Evolutionary conservation across 1,140 invertebrate genomes (phyloP).

Genomic region (Euura saliciscinereae): DNA sequence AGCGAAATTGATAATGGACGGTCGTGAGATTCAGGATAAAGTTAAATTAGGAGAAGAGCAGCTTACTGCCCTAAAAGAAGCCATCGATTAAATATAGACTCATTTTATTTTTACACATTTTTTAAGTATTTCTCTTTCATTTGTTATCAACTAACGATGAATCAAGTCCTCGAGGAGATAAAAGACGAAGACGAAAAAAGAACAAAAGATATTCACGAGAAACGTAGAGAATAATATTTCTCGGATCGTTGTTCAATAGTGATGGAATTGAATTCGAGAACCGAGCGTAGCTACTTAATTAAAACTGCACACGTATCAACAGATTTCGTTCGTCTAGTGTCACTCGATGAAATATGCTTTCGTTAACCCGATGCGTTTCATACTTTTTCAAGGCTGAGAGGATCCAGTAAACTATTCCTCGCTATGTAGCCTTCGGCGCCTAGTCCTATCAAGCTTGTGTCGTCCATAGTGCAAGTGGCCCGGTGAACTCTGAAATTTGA

Average conservation of each 20-base stretch:
- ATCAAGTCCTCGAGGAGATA: not conserved
- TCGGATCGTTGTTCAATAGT: too few species aligned
- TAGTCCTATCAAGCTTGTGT: conserved; percentile 47
- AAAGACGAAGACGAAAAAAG: conserved; percentile 9
- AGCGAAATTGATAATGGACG: conserved; percentile 86
- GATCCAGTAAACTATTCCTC: too few species aligned
- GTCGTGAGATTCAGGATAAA: conserved; percentile 85
- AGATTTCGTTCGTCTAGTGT: too few species aligned
- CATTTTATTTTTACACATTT: not conserved
- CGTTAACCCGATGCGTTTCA: too few species aligned
- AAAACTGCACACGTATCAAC: too few species aligned
- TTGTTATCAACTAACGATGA: not conserved
- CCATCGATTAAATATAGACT: conserved; percentile 55
- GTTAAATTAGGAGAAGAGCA: conserved; percentile 88
- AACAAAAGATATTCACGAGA: too few species aligned
- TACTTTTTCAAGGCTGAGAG: too few species aligned
- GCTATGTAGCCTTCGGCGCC: conserved; percentile 39
- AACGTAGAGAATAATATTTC: too few species aligned
- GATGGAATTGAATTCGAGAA: too few species aligned
- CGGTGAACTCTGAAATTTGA: not conserved
- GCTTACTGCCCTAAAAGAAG: conserved; percentile 75
- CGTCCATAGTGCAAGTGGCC: conserved; percentile 8
- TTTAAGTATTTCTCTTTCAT: not conserved
- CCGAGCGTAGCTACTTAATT: too few species aligned
- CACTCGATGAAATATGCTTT: too few species aligned